A percentile compares a stretch with the other conserved stretches of the same genome.
phyloP scores from a whole-genome alignment of 2,797 vertebrate species.

The Karalla daura region DNA sequence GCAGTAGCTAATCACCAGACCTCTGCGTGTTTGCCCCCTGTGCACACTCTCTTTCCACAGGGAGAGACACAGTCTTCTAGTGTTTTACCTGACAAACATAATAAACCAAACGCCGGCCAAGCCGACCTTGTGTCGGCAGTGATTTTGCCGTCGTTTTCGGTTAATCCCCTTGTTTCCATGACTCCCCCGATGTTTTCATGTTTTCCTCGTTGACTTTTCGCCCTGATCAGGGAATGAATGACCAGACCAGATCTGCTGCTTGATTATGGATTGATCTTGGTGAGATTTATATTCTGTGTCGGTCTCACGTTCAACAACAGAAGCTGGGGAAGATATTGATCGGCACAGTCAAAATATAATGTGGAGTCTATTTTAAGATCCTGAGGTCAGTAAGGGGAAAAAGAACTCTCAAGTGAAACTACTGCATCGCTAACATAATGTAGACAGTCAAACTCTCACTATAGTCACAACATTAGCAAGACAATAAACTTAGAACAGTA shows the following conservation, averaged over 20 bases:
- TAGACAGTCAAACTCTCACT: no score
- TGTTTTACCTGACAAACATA: conserved; percentile 59
- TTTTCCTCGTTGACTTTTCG: background rate
- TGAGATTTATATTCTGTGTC: background rate
- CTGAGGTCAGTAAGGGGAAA: no score
- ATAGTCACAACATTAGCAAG: no score
- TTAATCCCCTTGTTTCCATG: conserved; percentile 55
- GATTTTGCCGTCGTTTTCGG: conserved; percentile 19
- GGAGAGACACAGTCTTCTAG: conserved; percentile 32
- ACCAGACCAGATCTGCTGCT: background rate
- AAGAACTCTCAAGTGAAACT: no score
- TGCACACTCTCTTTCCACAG: conserved; percentile 45
- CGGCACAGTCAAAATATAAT: background rate
- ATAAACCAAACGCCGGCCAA: conserved; percentile 40
- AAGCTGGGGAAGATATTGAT: background rate
- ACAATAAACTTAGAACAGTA: background rate
- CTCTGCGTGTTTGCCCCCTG: conserved; percentile 13
- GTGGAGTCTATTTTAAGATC: no score
- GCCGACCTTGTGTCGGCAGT: background rate
- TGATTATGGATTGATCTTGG: background rate
- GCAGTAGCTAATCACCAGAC: conserved; percentile 63
- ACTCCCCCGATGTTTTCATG: conserved; percentile 43
- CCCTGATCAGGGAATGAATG: conserved; percentile 9
- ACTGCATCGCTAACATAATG: no score
- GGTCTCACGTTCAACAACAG: background rate